Base-by-base conservation (phyloP, 2,888 invertebrate species). In the Volucella zonaria region DNA sequence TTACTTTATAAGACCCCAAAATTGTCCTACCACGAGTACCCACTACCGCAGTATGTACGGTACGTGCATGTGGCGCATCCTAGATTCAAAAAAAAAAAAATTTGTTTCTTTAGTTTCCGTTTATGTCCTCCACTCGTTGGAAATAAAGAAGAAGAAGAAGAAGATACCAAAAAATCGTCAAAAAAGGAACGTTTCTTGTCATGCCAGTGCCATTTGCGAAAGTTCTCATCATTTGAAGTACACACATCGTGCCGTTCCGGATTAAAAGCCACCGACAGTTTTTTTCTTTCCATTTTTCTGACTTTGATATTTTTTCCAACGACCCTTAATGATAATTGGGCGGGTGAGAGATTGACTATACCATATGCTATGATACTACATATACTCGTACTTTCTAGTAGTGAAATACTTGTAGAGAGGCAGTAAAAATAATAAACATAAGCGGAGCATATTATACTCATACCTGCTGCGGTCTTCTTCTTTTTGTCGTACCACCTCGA, bases 1-100 rank as follows among this genome's bases (percentile, higher is more conserved):
- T 81, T 85, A 77, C 81, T 85, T 85, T 85, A 85, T 85, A 77
- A 85, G 85, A 85, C 85, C 85, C 85, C 85, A 85, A 81, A 85
- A 85, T 81, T 81, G 85, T 73, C 73, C 68, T 73, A 58, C 52
- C 73, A 81, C 42, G 85, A 85, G 85, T 81, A 58, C 73, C 59
- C 38, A 38, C 42, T 51, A 31, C 31, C 31, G 31, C 31, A 31
- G 31, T 31, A 31, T 31, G 31, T 31, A 15, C 61, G 38, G 38
- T 42, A 31, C 66, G 73, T 82, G 82, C 82, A 77, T 77, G 76
- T 71, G 77, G 71, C 82, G 77, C 77, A 82, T 78, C 80, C 70
- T 56, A 64, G 59, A 74, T 68, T 18, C 14, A 51, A 40, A 9
- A 23, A 23, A 23, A 23, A 23, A 23, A 23, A 23, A 23, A 2